Percentiles rank a stretch among this genome's conserved stretches.
Evolutionary conservation across 2,888 invertebrate species (phyloP).

Genomic region (Lithophane ornitopus): DNA sequence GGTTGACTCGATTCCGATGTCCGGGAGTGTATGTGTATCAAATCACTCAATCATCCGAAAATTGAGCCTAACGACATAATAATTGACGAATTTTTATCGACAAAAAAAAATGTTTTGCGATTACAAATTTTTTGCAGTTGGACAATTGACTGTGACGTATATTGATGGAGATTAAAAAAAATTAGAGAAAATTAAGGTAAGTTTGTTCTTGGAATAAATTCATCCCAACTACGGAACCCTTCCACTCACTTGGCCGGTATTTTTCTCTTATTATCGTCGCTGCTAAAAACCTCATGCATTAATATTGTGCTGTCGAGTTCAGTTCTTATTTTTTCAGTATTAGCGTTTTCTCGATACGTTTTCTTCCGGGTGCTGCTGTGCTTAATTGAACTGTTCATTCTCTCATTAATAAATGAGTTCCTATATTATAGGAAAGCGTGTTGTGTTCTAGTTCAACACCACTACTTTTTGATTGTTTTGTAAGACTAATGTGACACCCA

Average conservation of each 20-base stretch:
- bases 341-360: slow-evolving; percentile 1
- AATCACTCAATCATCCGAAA: slow-evolving; percentile 3
- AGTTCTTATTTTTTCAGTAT: slow-evolving; percentile 19
- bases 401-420: slow-evolving; percentile 28
- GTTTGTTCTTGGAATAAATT: no score
- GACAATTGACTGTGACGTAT: no score
- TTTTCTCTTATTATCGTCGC: not conserved
- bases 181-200: no score
- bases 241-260: not conserved
- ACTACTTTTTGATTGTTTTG: not conserved
- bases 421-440: not conserved
- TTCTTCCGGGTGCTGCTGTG: slow-evolving; percentile 6
- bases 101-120: no score
- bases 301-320: slow-evolving; percentile 16
- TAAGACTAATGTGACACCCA: not conserved
- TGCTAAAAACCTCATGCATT: slow-evolving; percentile 21
- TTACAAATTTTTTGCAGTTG: no score
- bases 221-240: no score
- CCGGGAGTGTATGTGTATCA: no score
- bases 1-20: no score
- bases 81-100: slow-evolving; percentile 32
- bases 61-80: not conserved
- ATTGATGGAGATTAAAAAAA: no score
- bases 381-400: slow-evolving; percentile 26
- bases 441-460: not conserved